Evolutionary conservation across 1,140 invertebrate species (phyloP), one percentile per base, ranked within the genome.

Genomic region (Drosophila elegans): DNA sequence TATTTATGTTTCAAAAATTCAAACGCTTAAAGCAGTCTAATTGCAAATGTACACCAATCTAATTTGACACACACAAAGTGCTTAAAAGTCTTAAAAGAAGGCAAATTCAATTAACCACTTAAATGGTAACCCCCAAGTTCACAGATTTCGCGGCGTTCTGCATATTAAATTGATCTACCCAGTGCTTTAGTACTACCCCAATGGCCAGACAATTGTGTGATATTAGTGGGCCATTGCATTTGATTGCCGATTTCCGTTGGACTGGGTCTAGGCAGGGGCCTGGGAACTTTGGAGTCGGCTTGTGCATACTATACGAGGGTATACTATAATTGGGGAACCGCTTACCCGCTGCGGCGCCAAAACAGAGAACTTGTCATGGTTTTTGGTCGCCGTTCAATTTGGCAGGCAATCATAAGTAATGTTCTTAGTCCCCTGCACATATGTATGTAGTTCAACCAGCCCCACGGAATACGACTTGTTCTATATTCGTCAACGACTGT

Each of bases 361-460:
- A 49, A 55, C 45, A 54, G 39, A 76, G 42, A 53, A 55, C 74
- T 75, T 67, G 46, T 75, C 73, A 66, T 75, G 57, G 29, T 67
- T 84, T 84, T 85, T 85, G 81, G 81, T 81, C 54, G 68, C 68
- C 44, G 61, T 80, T 85, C 77, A 85, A 85, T 36, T 85, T 78
- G 67, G 67, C 71, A 66, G 42, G 68, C 53, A 83, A 67, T 76
- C 63, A 84, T 60, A 76, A 81, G 76, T 83, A 83, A 83, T 84
- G 72, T 72, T 66, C 55, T 49, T 46, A 39, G 16, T 12, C 29
- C 41, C 51, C 36, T 55, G 63, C 39, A 49, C 32, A 49, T 69
- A 48, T 51, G 44, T 21, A 51, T 32, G 48, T 16, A 11, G 25
- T 16, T 34, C n/a, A 5, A n/a, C n/a, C n/a, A 39, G 49, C 42